A percentile compares a stretch with the other conserved stretches of the same genome.
Conservation (phyloP, 2,888 invertebrate genomes). For the Calameuta pallipes region DNA sequence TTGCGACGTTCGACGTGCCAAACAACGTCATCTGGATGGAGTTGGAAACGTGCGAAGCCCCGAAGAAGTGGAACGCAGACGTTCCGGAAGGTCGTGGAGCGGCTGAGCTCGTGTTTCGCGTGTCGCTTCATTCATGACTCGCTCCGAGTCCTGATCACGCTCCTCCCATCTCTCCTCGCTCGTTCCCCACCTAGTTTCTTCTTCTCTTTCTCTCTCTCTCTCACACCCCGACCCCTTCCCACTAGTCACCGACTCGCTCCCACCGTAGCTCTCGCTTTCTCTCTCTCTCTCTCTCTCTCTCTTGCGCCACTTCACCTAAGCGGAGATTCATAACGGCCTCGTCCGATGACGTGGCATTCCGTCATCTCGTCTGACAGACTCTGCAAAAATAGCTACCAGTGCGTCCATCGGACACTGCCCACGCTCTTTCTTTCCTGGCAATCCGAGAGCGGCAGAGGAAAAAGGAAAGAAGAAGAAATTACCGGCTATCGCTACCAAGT, state of each 20-base stretch:
- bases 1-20: background rate
- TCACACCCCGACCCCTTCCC: slow-evolving; percentile 37
- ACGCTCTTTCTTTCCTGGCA: background rate
- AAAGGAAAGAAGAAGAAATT: background rate
- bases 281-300: slow-evolving; percentile 25
- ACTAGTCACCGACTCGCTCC: slow-evolving; percentile 68
- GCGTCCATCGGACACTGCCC: slow-evolving; percentile 9
- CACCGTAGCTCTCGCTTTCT: slow-evolving; percentile 64
- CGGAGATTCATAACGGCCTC: slow-evolving; percentile 46
- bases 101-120: slow-evolving; percentile 31
- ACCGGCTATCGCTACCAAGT: background rate
- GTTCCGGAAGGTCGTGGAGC: slow-evolving; percentile 49
- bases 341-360: slow-evolving; percentile 47
- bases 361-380: slow-evolving; percentile 42
- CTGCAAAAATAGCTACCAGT: slow-evolving; percentile 35
- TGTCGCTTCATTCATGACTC: slow-evolving; percentile 41
- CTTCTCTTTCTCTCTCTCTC: slow-evolving; percentile 17
- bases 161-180: slow-evolving; percentile 22
- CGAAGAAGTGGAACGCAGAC: slow-evolving; percentile 44
- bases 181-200: slow-evolving; percentile 16
- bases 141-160: slow-evolving; percentile 33
- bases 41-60: background rate
- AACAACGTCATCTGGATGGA: background rate
- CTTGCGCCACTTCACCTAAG: slow-evolving; percentile 23
- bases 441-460: background rate